Base-by-base conservation (phyloP, 2,888 invertebrate genomes). In the Drosophila rellima region DNA sequence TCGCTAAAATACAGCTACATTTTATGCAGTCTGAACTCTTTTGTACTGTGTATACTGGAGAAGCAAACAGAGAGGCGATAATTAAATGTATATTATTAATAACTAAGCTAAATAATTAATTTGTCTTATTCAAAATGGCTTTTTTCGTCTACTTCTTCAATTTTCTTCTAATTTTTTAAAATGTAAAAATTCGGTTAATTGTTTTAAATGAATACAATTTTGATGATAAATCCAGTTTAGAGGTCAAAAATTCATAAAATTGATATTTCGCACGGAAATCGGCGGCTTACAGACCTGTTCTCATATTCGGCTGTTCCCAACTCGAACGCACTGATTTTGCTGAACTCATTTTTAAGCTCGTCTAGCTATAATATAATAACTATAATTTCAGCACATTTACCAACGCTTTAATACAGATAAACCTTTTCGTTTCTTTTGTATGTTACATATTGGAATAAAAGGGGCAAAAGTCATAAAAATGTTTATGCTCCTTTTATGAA, bases 401-500 rank as follows among this genome's bases (percentile, higher is more conserved):
- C 76, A 47, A 35, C 40, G 56, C 77, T 76, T 71, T 66, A 76
- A 74, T 76, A 56, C 40, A 71, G 60, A 74, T 76, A 76, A 74
- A 56, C 70, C 39, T 56, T 33, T 62, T 17, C 20, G n/a, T 42
- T 56, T 50, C 50, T 18, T 51, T 23, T 23, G 7, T 8, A 10
- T 11, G 13, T 48, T 29, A 33, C 44, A 18, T 39, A 74, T 44
- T 44, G 40, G 51, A 61, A 60, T 57, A 74, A 86, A 87, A 78
- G 71, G 83, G 82, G 78, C 59, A 69, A 71, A 52, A 54, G 77
- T 68, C 74, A 82, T 82, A 88, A 82, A 82, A 88, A 69, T 79
- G 82, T 79, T 88, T 85, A 87, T 87, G 82, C 71, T 54, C 65
- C 70, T 84, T 82, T 87, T 84, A 84, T 82, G 86, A 74, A 88